Evolutionary conservation across 2,888 invertebrate genomes (phyloP).

Genomic region (Pocota personata): DNA sequence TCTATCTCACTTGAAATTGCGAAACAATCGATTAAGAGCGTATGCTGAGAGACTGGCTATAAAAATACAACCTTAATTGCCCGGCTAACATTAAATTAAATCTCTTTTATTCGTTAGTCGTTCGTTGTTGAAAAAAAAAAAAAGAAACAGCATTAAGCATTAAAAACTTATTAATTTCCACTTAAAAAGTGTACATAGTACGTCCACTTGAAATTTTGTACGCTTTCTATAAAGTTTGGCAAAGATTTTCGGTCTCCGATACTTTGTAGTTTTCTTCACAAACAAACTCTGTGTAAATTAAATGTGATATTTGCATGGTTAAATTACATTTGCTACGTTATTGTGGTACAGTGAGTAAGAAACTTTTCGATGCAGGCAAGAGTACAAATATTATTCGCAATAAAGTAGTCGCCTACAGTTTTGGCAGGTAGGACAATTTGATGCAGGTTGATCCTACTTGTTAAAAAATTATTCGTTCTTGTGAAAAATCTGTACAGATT

Average conservation of each 20-base stretch:
- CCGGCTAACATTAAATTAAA: conserved; percentile 22
- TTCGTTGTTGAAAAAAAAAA: not conserved
- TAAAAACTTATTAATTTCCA: conserved; percentile 42
- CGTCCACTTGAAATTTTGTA: not conserved
- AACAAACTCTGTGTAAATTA: not conserved
- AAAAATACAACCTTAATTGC: conserved; percentile 37
- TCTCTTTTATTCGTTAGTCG: conserved; percentile 23
- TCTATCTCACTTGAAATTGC: conserved; percentile 30
- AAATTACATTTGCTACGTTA: not conserved
- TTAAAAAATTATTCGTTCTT: too few species aligned
- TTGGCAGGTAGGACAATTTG: too few species aligned
- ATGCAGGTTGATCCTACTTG: too few species aligned
- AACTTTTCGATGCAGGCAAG: not conserved
- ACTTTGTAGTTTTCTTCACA: not conserved
- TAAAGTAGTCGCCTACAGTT: too few species aligned
- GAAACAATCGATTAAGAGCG: conserved; percentile 49
- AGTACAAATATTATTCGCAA: too few species aligned
- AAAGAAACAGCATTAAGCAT: not conserved
- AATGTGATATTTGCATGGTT: not conserved
- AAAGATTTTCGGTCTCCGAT: not conserved
- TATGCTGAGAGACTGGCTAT: conserved; percentile 5
- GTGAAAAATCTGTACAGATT: too few species aligned
- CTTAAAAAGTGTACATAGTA: not conserved
- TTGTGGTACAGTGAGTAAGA: not conserved
- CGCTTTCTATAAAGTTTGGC: not conserved